Evolutionary conservation across 2,113 vertebrate genomes (phyloP), one percentile per base, ranked within the genome.

Genomic region (Cinclus mexicanus): DNA sequence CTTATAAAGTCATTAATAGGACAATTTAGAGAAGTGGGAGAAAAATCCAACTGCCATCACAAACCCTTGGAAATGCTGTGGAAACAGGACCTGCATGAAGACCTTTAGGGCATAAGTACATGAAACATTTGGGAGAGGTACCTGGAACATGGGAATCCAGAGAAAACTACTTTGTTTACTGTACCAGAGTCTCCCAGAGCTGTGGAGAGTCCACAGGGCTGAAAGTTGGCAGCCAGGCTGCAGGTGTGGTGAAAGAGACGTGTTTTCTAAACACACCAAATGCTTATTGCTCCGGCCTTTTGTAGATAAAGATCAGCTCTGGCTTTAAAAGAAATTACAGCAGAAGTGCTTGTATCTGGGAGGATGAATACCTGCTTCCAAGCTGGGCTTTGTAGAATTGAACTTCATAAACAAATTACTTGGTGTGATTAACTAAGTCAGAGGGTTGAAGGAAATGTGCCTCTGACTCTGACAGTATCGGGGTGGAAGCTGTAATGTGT

Each of bases 301-400:
- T 97, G 95, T 94, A 97, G 96, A 97, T 96, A 94, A 96, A 42
- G 82, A 97, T 97, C 95, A 88, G 78, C 75, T 75, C 60, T 90
- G 93, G 74, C 83, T 93, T 83, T 69, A 90, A 94, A 94, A 90
- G 90, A 95, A 91, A 88, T 96, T 90, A 83, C 8, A 80, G 77
- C 90, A 92, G 42, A 95, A 95, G 91, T 26, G 41, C 57, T 93
- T 90, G 63, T 83, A 91, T 65, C 87, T 95, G 79, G 87, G 89
- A 95, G 35, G 87, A 93, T 82, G 53, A 92, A 80, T 75, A 92
- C 70, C 81, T 91, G 67, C 72, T 93, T 95, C 91, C 95, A 91
- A 83, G 82, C n/a, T n/a, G 74, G 84, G 77, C 94, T 91, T 77
- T 89, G 84, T 46, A 42, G 72, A 64, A 53, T 0, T 68, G 79